Evolutionary conservation across 2,113 vertebrate species (phyloP).

Genomic region (Crocuta crocuta): DNA sequence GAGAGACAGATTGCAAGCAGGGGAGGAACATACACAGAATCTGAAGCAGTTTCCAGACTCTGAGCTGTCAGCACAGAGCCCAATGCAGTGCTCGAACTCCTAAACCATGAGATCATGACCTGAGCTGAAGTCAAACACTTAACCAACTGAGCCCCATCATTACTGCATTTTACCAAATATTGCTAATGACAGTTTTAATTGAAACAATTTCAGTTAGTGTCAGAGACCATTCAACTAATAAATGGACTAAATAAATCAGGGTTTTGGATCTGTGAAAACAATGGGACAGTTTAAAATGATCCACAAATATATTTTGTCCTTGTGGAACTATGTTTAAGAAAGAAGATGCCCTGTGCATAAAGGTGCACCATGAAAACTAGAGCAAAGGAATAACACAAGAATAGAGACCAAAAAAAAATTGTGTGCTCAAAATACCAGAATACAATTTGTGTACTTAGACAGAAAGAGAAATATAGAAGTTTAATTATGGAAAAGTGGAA

Average conservation of each 20-base stretch:
- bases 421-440: background rate
- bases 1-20: no score
- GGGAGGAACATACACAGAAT: no score
- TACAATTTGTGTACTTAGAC: background rate
- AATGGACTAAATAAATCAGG: background rate
- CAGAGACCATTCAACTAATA: background rate
- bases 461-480: background rate
- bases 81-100: no score
- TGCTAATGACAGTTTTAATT: constrained; percentile 4
- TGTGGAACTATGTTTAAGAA: constrained; percentile 25
- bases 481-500: constrained; percentile 31
- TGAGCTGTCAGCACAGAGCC: no score
- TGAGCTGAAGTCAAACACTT: no score
- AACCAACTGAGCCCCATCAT: no score
- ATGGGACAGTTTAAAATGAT: constrained; percentile 35
- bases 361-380: background rate
- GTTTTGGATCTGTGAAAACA: background rate
- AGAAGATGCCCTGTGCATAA: constrained; percentile 4
- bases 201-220: constrained; percentile 10
- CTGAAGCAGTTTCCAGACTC: no score
- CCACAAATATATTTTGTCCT: constrained; percentile 16
- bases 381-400: constrained; percentile 14
- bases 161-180: constrained; percentile 40
- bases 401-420: background rate
- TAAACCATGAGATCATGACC: no score